Base-by-base conservation (phyloP, 2,888 invertebrate species). In the Phoenoteleia sp. region DNA sequence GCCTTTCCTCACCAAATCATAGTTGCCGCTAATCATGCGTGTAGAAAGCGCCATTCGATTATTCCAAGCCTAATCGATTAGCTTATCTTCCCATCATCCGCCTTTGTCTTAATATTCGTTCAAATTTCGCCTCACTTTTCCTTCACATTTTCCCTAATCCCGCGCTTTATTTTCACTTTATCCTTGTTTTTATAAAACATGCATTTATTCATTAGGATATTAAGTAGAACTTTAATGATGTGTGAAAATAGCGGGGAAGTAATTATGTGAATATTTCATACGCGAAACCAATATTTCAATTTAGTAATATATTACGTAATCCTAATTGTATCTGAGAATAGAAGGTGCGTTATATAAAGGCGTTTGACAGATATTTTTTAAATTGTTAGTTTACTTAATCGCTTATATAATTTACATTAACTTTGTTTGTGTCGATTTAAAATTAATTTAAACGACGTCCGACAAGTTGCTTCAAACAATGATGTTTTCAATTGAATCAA, bases 401-500 rank as follows among this genome's bases (percentile, higher is more conserved):
- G 33, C 9, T 33, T 6, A 33, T 33, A 9, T 3, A 33, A 33
- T 33, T 33, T 33, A 9, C 33, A 3, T 9, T 9, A 9, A 33
- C 33, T 33, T 42, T 42, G 42, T 4, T 54, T 33, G 29, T 71
- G 42, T 45, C 19, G 19, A 33, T 66, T 66, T 66, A 45, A 77
- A 69, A 33, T 67, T 29, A 27, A 77, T 69, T 77, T 27, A 21
- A 60, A 66, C 36, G 33, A 17, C 66, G 36, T 42, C 27, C 42
- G 42, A 67, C 62, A 64, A 66, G 6, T 71, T 79, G 5, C 71
- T 45, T 45, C 33, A 72, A 72, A 80, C 56, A 56, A 81, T 76
- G 64, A 76, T 76, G 69, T 69, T 64, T 69, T 56, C 36, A 69
- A 75, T 81, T 74, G 64, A 75, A 81, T 81, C 58, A 64, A 81